Evolutionary conservation across 2,797 vertebrate species (phyloP).

Genomic region (Phataginus tricuspis): DNA sequence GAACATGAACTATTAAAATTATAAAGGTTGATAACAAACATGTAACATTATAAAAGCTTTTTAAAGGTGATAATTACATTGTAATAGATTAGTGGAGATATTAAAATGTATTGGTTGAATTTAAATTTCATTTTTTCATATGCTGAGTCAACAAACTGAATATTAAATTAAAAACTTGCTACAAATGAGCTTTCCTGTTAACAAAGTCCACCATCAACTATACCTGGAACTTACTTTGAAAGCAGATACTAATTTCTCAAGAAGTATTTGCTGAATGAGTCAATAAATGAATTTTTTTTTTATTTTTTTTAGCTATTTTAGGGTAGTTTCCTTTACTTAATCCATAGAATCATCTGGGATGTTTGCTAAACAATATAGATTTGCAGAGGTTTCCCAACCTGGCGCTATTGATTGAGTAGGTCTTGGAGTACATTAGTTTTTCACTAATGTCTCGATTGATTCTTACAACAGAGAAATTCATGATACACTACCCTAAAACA

Average conservation of each 20-base stretch:
- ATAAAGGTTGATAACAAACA: neutral
- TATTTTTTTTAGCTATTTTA: neutral
- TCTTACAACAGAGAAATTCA: neutral
- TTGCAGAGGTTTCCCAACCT: neutral
- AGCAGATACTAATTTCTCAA: neutral
- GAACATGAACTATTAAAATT: neutral
- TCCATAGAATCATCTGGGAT: neutral
- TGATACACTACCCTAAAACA: neutral
- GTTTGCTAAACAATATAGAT: neutral
- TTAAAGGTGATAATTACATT: neutral
- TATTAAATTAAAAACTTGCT: neutral
- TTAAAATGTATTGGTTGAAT: neutral
- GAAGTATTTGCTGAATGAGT: neutral
- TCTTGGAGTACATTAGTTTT: neutral
- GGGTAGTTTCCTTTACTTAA: neutral
- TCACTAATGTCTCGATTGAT: neutral
- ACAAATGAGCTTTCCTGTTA: neutral
- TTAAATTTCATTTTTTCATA: neutral
- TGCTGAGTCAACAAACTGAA: neutral
- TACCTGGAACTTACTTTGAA: neutral
- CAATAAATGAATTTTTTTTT: neutral
- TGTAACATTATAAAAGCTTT: neutral
- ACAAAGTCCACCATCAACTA: neutral
- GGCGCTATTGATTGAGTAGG: neutral
- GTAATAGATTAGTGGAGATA: neutral